Evolutionary conservation across 1,140 invertebrate genomes (phyloP).

Genomic region (Saxidomus purpurata): DNA sequence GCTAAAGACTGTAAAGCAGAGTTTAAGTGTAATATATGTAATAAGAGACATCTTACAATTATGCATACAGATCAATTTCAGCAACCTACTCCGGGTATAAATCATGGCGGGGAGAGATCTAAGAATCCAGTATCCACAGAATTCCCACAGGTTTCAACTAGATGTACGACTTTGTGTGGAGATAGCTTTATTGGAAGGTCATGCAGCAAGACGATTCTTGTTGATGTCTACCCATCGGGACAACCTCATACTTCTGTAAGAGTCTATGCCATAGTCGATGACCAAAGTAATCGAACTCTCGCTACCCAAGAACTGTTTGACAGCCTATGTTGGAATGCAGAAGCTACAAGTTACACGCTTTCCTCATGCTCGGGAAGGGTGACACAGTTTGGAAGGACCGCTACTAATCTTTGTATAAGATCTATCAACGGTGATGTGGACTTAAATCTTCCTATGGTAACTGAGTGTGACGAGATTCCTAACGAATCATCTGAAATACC

Average conservation of each 20-base stretch:
- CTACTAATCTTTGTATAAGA: no score
- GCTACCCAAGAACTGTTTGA: conserved; percentile 28
- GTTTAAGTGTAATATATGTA: neutral
- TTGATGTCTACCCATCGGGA: no score
- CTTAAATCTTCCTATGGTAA: conserved; percentile 13
- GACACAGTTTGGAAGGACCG: no score
- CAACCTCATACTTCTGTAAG: no score
- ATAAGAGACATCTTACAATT: neutral
- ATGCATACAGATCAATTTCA: neutral
- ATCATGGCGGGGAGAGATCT: neutral
- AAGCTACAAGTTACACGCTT: neutral
- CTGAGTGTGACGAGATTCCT: conserved; percentile 50
- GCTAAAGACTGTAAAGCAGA: neutral
- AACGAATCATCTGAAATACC: neutral
- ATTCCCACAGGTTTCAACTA: neutral
- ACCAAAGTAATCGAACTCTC: conserved; percentile 56
- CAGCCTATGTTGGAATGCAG: neutral
- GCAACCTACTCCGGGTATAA: neutral
- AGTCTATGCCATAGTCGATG: conserved; percentile 39
- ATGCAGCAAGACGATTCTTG: conserved; percentile 58
- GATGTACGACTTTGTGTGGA: neutral
- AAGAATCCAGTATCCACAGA: neutral
- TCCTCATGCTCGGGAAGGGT: neutral
- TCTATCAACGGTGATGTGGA: no score
- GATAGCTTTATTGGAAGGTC: conserved; percentile 48